Evolutionary conservation across 2,797 vertebrate species (phyloP), one percentile per base, ranked within the genome.

Genomic region (Crocodylus rhombifer): DNA sequence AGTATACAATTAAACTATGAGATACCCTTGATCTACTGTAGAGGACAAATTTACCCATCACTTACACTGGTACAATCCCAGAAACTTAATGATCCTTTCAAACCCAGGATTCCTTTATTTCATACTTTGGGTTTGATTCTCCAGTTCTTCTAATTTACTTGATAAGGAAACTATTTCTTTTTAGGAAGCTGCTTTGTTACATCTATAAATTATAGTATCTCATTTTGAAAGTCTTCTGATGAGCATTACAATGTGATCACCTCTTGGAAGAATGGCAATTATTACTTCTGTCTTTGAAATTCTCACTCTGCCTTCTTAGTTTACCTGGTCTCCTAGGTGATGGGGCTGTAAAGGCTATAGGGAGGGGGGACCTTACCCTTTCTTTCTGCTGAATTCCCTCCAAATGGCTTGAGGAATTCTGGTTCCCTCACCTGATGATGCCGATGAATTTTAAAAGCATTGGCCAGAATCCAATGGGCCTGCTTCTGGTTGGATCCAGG

Each of bases 1-100:
- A 90, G 23, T 56, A 33, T 94, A 89, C 91, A 93, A 96, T 91
- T 90, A 94, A 92, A 87, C 90, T 87, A 91, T 57, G 74, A 91
- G 67, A 2, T 87, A 57, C 55, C 61, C 11, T 5, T 75, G 64
- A 58, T 42, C 30, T 55, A 77, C 61, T 94, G 55, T 65, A 84
- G 84, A 80, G 82, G 65, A 69, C 79, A 82, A 36, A 42, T 78
- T 86, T 60, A 73, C 30, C 89, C 33, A 94, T 93, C 58, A 11
- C 84, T 28, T 80, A 30, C 7, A 2, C 14, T 55, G 64, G 57
- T 56, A 71, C n/a, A 57, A 5, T 82, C 25, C n/a, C 55, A 78
- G 1, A 91, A 80, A 87, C 67, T 93, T 16, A 95, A 93, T 90
- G 56, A 82, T 92, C 25, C 13, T 60, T 78, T 89, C 89, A 83